Evolutionary conservation across 2,797 vertebrate genomes (phyloP), one percentile per base, ranked within the genome.

Genomic region (Chaenodraco wilsoni): DNA sequence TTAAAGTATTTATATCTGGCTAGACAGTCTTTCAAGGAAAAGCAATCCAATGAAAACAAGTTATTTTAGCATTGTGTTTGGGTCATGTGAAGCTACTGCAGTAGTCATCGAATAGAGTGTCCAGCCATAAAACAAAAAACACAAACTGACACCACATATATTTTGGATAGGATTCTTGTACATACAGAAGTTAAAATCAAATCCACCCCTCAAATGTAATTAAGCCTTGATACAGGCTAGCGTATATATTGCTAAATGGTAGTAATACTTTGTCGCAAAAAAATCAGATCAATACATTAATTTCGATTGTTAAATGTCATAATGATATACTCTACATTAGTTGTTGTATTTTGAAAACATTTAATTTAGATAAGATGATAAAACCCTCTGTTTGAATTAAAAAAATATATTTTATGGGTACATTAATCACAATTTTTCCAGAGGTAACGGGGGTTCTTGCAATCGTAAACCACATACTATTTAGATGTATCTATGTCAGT

Each of bases 11-110:
- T 67, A 5, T 76, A 33, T 72, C 52, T 60, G 68, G 55, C 78
- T 62, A 21, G 21, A 21, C 2, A 21, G 21, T 21, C 21, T 21
- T 21, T 21, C 21, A 21, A 21, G 21, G 21, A 21, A 21, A 21
- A 21, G 21, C 21, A 21, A 59, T 81, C 66, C 65, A 82, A 67
- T 84, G 79, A 64, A 81, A 67, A 68, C 31, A 78, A 61, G 37
- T 56, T 55, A 44, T 78, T 78, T 84, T 67, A 67, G 63, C 74
- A 41, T 16, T 55, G 27, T 58, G 46, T 69, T 74, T 73, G 51
- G 40, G 61, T n/a, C 13, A 41, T 50, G 15, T 23, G 31, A 45
- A 21, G 49, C 27, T 52, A 5, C 23, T 16, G 40, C 17, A 17
- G 17, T 41, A 3, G 19, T 59, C 12, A 48, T 66, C 0, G 1